Percentiles rank a stretch among this genome's conserved stretches.
These are phyloP conservation scores for Agriopis leucophaearia DNA, from an alignment of 2,888 invertebrate species.

Conservation along the genomic window DNA sequence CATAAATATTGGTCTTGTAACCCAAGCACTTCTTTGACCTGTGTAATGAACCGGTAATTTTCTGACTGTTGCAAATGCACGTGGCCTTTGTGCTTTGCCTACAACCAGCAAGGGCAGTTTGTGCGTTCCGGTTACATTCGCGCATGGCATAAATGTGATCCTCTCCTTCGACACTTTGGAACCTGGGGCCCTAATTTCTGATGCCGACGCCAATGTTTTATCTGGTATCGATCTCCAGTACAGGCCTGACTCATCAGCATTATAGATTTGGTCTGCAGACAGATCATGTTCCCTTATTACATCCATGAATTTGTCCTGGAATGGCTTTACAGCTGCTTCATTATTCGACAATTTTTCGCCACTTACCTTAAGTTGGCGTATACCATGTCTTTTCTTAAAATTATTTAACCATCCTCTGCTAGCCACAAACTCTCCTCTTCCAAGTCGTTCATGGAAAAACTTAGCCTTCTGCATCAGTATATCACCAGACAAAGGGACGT, in stretches of 20 bases:
- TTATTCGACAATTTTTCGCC: constrained; percentile 47
- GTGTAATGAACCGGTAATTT: constrained; percentile 12
- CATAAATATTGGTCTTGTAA: constrained; percentile 47
- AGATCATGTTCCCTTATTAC: constrained; percentile 22
- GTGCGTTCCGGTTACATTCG: constrained; percentile 39
- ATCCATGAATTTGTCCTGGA: constrained; percentile 15
- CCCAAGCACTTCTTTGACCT: constrained; percentile 37
- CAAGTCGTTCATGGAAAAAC: too few species aligned
- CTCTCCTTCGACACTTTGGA: constrained; percentile 37
- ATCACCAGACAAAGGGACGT: too few species aligned
- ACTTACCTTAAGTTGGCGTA: constrained; percentile 22
- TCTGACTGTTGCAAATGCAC: constrained; percentile 12
- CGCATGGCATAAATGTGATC: constrained; percentile 44
- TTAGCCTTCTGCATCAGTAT: too few species aligned
- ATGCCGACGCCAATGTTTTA: constrained; percentile 20
- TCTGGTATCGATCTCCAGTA: constrained; percentile 21
- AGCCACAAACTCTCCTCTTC: too few species aligned
- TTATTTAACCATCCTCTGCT: constrained; percentile 43
- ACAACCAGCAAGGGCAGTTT: constrained; percentile 39
- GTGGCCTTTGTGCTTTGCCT: constrained; percentile 39
- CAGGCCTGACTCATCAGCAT: constrained; percentile 43
- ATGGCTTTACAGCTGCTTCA: constrained; percentile 36
- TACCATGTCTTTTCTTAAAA: constrained; percentile 43
- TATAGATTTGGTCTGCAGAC: constrained; percentile 40
- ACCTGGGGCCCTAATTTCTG: too few species aligned